These are phyloP conservation scores for Scytalopus superciliaris DNA, from an alignment of 2,113 vertebrate species.

Conservation along the genomic window DNA sequence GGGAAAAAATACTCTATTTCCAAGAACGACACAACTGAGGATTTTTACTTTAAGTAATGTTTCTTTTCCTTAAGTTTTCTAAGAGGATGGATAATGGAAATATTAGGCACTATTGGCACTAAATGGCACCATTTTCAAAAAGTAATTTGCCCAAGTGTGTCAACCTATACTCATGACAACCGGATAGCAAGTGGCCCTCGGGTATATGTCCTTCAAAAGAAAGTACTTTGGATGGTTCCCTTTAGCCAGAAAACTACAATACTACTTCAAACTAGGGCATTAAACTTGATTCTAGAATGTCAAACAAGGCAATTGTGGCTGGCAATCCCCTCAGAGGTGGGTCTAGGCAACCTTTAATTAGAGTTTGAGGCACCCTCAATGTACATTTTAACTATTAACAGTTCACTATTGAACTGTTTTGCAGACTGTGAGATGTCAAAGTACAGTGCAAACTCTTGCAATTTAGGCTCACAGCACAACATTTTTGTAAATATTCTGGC, in stretches of 20 bases:
- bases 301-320: background rate
- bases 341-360: background rate
- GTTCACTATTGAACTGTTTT: background rate
- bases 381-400: background rate
- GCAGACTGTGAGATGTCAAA: background rate
- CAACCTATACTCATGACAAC: background rate
- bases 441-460: background rate
- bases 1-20: background rate
- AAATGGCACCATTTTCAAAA: background rate
- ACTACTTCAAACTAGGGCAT: background rate
- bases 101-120: background rate
- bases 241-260: background rate
- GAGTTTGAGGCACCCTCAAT: background rate
- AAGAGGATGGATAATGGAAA: background rate
- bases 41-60: background rate
- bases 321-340: background rate
- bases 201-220: background rate
- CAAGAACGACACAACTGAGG: background rate
- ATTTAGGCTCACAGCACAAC: background rate
- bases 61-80: background rate
- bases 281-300: background rate
- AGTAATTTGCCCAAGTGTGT: background rate
- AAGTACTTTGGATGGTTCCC: background rate
- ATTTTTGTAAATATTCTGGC: background rate
- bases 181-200: background rate